Evolutionary conservation across 2,113 vertebrate species (phyloP).

Genomic region (Microtus ochrogaster): DNA sequence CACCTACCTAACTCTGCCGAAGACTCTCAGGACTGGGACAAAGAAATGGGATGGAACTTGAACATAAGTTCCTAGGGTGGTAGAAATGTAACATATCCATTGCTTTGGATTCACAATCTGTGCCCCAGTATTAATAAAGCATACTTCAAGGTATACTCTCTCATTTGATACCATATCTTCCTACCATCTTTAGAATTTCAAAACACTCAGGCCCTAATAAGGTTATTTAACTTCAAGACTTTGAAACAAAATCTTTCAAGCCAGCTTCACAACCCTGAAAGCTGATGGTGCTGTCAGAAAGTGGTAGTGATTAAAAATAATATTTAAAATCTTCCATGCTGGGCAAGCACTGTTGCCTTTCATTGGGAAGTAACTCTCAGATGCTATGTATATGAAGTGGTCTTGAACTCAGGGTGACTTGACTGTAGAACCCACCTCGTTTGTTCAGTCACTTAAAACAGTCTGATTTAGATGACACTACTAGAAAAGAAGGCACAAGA

Average conservation of each 20-base stretch:
- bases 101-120: background rate
- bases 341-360: background rate
- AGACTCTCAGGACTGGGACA: background rate
- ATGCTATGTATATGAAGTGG: background rate
- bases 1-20: background rate
- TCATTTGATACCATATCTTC: background rate
- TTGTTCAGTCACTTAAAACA: background rate
- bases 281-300: background rate
- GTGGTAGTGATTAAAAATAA: background rate
- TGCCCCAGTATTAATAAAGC: background rate
- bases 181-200: background rate
- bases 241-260: background rate
- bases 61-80: background rate
- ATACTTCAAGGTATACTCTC: background rate
- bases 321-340: background rate
- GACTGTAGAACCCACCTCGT: background rate
- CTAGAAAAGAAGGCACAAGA: background rate
- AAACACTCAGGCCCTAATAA: background rate
- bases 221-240: background rate
- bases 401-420: conserved; percentile 18
- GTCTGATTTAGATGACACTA: background rate
- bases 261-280: background rate
- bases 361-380: background rate
- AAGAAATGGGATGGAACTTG: background rate
- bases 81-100: background rate